Conservation (phyloP, 2,113 vertebrate genomes). For the Aphelocoma coerulescens region DNA sequence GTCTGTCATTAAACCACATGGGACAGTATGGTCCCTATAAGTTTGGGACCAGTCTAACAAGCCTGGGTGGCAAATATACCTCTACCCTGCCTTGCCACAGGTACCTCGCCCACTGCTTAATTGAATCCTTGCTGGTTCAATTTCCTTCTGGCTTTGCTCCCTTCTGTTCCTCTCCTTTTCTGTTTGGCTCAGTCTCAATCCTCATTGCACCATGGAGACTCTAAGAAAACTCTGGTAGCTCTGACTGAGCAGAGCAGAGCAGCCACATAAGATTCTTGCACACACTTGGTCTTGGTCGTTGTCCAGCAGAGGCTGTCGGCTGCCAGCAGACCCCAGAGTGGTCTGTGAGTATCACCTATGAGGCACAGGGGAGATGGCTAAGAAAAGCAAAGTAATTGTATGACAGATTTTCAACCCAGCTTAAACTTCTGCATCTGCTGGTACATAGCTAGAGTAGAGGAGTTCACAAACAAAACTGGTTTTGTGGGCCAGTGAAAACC, state of each 20-base stretch:
- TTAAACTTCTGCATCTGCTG: neutral
- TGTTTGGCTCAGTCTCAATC: neutral
- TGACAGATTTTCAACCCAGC: neutral
- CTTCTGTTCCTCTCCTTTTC: neutral
- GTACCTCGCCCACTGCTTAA: neutral
- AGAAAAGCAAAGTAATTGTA: neutral
- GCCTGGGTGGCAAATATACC: neutral
- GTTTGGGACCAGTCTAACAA: neutral
- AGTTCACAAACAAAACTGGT: neutral
- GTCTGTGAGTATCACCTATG: neutral
- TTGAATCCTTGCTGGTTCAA: neutral
- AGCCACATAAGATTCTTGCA: neutral
- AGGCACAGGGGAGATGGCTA: rapidly evolving
- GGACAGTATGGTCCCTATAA: rapidly evolving
- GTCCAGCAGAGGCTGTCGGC: neutral
- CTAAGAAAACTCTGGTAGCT: neutral
- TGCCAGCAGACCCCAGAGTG: neutral
- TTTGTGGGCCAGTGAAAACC: neutral
- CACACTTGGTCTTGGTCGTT: rapidly evolving
- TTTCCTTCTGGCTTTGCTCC: neutral
- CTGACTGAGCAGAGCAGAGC: neutral
- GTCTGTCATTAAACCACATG: neutral
- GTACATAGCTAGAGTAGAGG: neutral
- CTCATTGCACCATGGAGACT: neutral
- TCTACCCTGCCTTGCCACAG: neutral